These are phyloP conservation scores for Campoplex nolae DNA, from an alignment of 2,888 invertebrate species.

Conservation along the genomic window DNA sequence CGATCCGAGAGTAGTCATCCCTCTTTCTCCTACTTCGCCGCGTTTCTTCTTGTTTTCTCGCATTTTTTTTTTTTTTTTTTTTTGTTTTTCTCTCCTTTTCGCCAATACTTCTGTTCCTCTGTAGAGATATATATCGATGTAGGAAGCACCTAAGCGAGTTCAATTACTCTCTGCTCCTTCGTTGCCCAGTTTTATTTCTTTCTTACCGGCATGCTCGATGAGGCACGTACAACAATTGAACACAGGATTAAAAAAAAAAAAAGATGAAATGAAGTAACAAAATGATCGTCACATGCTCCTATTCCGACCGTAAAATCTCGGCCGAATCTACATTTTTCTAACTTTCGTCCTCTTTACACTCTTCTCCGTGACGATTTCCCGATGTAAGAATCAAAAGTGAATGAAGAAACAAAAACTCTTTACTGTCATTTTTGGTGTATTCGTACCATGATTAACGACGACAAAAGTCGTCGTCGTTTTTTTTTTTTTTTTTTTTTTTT, in stretches of 20 bases:
- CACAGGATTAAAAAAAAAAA: not conserved
- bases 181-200: conserved; percentile 10
- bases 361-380: not conserved
- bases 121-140: conserved; percentile 10
- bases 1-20: conserved; percentile 62
- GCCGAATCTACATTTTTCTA: conserved; percentile 13
- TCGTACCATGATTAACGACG: not conserved
- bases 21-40: conserved; percentile 46
- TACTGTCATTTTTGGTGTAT: not conserved
- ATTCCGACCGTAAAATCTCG: not conserved
- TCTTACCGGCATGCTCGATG: conserved; percentile 40
- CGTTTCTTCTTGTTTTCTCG: conserved; percentile 59
- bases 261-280: not conserved
- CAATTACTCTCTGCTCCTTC: conserved; percentile 53
- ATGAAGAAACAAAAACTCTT: not conserved
- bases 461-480: not conserved
- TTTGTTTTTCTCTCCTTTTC: conserved; percentile 22
- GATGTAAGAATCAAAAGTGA: conserved; percentile 33
- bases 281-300: not conserved
- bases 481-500: conserved; percentile 40
- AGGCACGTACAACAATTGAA: conserved; percentile 48
- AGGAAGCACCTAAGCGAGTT: not conserved
- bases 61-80: too few relatives aligned
- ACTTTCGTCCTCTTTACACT: not conserved
- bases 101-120: conserved; percentile 51